phyloP scores from a whole-genome alignment of 2,113 vertebrate genomes.

The Prochilodus magdalenae region DNA sequence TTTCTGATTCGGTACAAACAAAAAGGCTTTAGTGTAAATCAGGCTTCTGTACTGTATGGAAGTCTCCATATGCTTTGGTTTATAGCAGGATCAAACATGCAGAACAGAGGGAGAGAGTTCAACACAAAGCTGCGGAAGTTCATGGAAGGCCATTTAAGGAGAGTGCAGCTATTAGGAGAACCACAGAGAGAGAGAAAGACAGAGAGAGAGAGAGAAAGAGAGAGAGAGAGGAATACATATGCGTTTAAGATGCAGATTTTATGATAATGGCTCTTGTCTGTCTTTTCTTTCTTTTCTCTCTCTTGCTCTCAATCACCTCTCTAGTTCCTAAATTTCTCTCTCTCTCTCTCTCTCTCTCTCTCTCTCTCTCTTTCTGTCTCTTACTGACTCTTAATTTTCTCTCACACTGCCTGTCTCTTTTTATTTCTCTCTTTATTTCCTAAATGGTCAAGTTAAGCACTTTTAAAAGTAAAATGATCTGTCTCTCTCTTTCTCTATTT shows the following conservation, averaged over 20 bases:
- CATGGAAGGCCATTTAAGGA: background rate
- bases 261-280: background rate
- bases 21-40: background rate
- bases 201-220: background rate
- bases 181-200: slow-evolving; percentile 7
- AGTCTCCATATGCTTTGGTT: background rate
- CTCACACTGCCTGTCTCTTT: too few species aligned
- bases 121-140: background rate
- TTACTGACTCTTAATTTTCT: background rate
- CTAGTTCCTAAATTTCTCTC: background rate
- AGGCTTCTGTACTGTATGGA: background rate
- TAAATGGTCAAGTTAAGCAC: too few species aligned
- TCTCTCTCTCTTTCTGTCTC: too few species aligned
- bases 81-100: background rate
- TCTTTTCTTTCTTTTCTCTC: background rate
- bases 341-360: background rate
- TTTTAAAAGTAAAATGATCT: too few species aligned
- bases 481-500: background rate
- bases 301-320: too few species aligned
- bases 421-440: too few species aligned
- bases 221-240: background rate
- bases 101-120: background rate
- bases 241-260: too few species aligned
- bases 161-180: background rate
- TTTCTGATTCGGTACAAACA: background rate